Evolutionary conservation across 2,888 invertebrate species (phyloP).

Genomic region (Strigamia transsilvanica): DNA sequence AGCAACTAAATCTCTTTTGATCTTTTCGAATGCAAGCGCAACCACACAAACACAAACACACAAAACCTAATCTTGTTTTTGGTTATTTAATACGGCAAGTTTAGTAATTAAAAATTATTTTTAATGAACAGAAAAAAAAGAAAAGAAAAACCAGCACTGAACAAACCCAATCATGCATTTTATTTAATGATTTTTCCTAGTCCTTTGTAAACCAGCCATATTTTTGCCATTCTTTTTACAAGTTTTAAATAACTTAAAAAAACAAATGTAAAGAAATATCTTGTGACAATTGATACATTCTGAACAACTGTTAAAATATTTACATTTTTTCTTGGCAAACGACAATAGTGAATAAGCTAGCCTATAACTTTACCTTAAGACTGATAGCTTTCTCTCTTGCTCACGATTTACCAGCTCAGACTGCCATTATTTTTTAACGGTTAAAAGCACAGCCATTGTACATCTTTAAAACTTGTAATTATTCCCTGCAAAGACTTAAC

Average conservation of each 20-base stretch:
- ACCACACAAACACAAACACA: too few species aligned
- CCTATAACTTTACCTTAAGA: constrained; percentile 3
- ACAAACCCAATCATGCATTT: too few species aligned
- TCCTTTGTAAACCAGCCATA: too few species aligned
- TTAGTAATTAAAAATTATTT: too few species aligned
- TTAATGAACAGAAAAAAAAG: too few species aligned
- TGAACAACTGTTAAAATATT: neutral
- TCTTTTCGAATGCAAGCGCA: too few species aligned
- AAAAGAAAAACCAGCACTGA: too few species aligned
- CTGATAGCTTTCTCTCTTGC: constrained; percentile 8
- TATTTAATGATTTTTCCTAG: too few species aligned
- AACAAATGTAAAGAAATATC: neutral
- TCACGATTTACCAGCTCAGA: constrained; percentile 8
- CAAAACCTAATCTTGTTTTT: too few species aligned
- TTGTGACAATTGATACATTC: neutral
- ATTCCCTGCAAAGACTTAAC: constrained; percentile 8
- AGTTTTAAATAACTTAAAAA: neutral
- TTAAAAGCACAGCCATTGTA: constrained; percentile 8
- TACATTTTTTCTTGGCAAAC: neutral
- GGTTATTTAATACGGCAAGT: too few species aligned
- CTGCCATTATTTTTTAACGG: neutral
- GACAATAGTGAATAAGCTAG: neutral
- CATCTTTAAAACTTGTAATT: constrained; percentile 8
- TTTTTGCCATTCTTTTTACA: too few species aligned
- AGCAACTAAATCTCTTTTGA: too few species aligned